Conservation (phyloP, 2,888 invertebrate genomes). For the Ennomos fuscantarius region DNA sequence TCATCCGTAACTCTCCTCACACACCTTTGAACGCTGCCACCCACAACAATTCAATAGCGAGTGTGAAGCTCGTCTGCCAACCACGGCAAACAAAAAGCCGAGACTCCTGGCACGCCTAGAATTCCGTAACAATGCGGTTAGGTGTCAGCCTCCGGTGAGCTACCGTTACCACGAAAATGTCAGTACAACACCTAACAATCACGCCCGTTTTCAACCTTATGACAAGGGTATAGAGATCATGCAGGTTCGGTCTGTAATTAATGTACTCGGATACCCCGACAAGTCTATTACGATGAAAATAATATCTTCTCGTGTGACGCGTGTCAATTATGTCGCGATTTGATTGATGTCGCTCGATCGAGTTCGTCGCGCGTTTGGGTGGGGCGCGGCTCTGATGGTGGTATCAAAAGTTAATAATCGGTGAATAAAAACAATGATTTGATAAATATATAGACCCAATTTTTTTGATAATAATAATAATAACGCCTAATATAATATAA, state of each 20-base stretch:
- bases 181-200: constrained; percentile 27
- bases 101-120: constrained; percentile 49
- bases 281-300: constrained; percentile 69
- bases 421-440: constrained; percentile 15
- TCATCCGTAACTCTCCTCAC: constrained; percentile 12
- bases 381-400: constrained; percentile 12
- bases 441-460: background rate
- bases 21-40: background rate
- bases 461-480: too few species aligned
- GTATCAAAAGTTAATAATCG: constrained; percentile 19
- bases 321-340: constrained; percentile 66
- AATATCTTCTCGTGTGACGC: constrained; percentile 58
- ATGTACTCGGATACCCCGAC: constrained; percentile 62
- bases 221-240: constrained; percentile 21
- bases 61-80: constrained; percentile 18
- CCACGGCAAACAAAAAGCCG: constrained; percentile 47
- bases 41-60: constrained; percentile 15
- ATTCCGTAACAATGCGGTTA: constrained; percentile 68
- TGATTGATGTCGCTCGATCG: constrained; percentile 62
- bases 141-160: constrained; percentile 51
- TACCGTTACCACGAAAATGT: constrained; percentile 26
- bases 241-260: constrained; percentile 56
- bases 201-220: constrained; percentile 19
- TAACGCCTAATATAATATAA: too few species aligned
- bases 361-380: constrained; percentile 30